phyloP scores from a whole-genome alignment of 2,113 vertebrate genomes.

The Silurus meridionalis region DNA sequence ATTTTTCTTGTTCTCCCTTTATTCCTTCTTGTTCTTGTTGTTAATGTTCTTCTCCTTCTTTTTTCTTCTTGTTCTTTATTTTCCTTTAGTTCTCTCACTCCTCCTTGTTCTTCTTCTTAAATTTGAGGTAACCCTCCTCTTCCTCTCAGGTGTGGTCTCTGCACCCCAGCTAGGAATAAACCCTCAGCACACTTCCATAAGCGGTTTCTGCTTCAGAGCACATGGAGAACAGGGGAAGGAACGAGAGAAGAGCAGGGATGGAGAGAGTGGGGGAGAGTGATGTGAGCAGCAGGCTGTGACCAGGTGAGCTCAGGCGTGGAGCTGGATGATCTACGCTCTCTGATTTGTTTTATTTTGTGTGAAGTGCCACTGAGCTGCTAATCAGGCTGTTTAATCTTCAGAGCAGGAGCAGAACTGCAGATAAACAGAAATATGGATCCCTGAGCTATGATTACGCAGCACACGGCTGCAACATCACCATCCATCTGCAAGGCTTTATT shows the following conservation, averaged over 20 bases:
- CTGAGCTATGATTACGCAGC: constrained; percentile 2
- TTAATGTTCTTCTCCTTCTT: neutral
- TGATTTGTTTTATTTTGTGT: neutral
- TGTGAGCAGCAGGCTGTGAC: neutral
- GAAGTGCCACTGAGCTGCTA: neutral
- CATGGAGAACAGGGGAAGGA: neutral
- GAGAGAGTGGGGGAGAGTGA: neutral
- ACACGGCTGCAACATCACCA: neutral
- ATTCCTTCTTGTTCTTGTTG: neutral
- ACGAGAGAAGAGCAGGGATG: neutral
- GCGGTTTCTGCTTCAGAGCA: neutral
- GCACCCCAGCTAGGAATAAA: neutral
- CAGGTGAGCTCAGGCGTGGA: neutral
- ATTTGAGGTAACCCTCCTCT: neutral
- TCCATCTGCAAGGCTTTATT: neutral
- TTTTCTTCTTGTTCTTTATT: neutral
- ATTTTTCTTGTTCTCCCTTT: neutral
- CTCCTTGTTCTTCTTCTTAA: neutral
- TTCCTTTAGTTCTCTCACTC: too few species aligned
- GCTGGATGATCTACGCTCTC: neutral
- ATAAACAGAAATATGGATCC: constrained; percentile 11
- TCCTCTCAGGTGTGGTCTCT: neutral
- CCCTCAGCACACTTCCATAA: neutral
- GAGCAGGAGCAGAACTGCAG: neutral
- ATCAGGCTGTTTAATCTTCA: neutral